Conservation (phyloP, 30 jellyfish, hydroid and myxozoan species). For the Hydra vulgaris region DNA sequence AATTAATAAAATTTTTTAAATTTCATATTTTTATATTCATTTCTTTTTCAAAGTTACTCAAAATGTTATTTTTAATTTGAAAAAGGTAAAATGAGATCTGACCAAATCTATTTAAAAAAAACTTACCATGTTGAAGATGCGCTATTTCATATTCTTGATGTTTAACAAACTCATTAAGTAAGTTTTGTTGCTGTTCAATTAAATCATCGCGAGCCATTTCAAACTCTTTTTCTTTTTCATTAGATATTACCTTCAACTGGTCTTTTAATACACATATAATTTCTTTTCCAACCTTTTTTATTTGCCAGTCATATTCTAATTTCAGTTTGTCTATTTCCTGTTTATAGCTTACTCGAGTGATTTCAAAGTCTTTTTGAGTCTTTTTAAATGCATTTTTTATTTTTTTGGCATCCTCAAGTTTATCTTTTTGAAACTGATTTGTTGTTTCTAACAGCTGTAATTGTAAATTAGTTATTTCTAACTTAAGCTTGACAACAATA, state of each 20-base stretch:
- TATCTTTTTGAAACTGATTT: background rate
- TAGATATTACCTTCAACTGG: background rate
- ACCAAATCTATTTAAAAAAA: too few relatives aligned
- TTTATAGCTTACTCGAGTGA: background rate
- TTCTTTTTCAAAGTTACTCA: too few relatives aligned
- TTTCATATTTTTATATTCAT: too few relatives aligned
- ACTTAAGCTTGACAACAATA: background rate
- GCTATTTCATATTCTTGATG: slow-evolving; percentile 14
- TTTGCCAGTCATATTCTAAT: background rate
- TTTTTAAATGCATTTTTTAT: background rate
- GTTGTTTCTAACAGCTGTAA: background rate
- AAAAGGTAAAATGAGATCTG: too few relatives aligned
- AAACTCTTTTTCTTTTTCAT: background rate
- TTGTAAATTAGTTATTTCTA: background rate
- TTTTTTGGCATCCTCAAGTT: background rate
- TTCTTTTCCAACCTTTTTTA: background rate
- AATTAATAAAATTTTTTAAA: too few relatives aligned
- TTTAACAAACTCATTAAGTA: slow-evolving; percentile 11
- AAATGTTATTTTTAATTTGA: too few relatives aligned
- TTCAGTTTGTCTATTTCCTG: background rate
- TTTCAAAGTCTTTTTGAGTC: background rate
- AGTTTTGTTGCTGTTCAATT: slow-evolving; percentile 11
- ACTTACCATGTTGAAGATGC: background rate
- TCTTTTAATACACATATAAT: background rate
- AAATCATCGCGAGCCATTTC: background rate